phyloP scores from a whole-genome alignment of 2,797 vertebrate species.

The Taenioides sp. region DNA sequence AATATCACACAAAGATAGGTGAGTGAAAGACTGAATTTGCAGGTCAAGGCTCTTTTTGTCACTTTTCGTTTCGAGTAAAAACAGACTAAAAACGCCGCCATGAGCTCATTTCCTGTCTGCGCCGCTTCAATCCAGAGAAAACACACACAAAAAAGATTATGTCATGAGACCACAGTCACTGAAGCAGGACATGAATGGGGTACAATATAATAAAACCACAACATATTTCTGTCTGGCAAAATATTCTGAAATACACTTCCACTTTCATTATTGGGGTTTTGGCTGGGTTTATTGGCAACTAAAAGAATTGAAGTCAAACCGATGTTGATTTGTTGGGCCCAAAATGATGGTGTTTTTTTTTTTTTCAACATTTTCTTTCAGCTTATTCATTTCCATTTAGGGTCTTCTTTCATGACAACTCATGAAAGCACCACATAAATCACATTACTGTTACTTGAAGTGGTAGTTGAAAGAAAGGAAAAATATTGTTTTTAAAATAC shows the following conservation, averaged over 20 bases:
- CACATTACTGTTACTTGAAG: no score
- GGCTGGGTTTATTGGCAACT: no score
- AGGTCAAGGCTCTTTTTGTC: conserved; percentile 41
- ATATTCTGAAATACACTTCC: background rate
- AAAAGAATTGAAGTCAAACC: no score
- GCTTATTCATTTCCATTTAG: background rate
- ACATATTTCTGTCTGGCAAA: background rate
- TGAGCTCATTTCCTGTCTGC: conserved; percentile 80
- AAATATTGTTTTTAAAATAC: no score
- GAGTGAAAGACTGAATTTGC: conserved; percentile 35
- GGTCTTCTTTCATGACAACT: background rate
- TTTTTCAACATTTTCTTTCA: background rate
- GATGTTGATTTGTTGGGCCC: background rate
- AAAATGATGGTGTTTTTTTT: no score
- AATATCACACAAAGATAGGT: conserved; percentile 26
- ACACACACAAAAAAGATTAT: conserved; percentile 38
- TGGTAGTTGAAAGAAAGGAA: no score
- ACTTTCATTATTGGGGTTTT: background rate
- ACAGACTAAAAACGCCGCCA: conserved; percentile 59
- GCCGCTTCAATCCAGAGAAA: conserved; percentile 58
- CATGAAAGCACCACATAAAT: no score
- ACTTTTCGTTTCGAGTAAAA: conserved; percentile 52
- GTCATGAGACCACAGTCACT: conserved; percentile 53
- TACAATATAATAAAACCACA: background rate
- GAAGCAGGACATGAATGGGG: conserved; percentile 17